Percentiles rank a stretch among this genome's conserved stretches.
Conservation (phyloP, 2,888 invertebrate species). For the Lasioglossum morio region DNA sequence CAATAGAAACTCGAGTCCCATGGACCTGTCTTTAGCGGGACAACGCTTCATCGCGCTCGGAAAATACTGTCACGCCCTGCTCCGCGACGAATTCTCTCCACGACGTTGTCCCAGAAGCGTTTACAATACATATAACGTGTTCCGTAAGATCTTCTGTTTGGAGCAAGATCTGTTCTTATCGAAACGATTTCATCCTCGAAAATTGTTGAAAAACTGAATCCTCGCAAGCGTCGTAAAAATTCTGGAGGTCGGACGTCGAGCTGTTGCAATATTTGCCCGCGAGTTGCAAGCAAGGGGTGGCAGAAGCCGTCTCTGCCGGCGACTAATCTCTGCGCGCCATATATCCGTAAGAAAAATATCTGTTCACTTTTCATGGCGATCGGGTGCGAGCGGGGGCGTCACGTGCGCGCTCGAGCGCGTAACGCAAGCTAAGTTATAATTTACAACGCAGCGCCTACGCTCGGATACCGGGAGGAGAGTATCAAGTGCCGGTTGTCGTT, state of each 20-base stretch:
- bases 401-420: not conserved
- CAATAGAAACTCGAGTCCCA: not conserved
- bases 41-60: not conserved
- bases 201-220: not conserved
- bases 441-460: conserved; percentile 48
- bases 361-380: conserved; percentile 37
- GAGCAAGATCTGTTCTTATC: not conserved
- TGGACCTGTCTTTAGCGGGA: not conserved
- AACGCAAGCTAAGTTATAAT: conserved; percentile 52
- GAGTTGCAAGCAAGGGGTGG: not conserved
- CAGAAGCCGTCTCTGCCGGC: not conserved
- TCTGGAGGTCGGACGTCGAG: not conserved
- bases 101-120: not conserved
- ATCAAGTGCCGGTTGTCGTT: conserved; percentile 55
- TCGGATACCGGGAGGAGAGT: conserved; percentile 11
- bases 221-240: not conserved
- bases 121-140: not conserved
- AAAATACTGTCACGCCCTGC: not conserved
- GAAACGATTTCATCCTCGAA: not conserved
- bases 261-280: not conserved
- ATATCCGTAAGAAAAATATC: conserved; percentile 49
- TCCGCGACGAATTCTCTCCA: not conserved
- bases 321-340: not conserved
- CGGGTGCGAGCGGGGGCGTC: not conserved
- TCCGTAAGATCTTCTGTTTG: not conserved